Base-by-base conservation (phyloP, 2,888 invertebrate genomes). In the Bellardia bayeri region DNA sequence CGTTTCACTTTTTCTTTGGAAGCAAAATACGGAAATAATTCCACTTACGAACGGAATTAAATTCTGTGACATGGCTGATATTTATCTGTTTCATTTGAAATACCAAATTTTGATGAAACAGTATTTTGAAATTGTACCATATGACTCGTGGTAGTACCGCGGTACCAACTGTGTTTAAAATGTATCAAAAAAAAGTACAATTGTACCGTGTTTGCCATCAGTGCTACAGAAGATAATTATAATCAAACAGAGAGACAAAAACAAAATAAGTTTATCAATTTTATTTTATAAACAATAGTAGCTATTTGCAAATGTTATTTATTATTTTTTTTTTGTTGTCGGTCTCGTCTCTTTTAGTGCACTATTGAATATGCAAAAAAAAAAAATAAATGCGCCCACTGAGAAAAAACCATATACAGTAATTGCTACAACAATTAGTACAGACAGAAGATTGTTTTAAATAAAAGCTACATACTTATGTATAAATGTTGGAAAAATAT, bases 361-460 rank as follows among this genome's bases (percentile, higher is more conserved):
- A 75, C 8, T 68, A 37, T 33, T 9, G 63, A 63, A 45, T 13
- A 37, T 49, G 49, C 42, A 56, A 78, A 63, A 37, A 71, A 63
- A 37, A 71, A n/a, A 71, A 23, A 14, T 45, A 30, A 69, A 68
- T 63, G 51, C 54, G 61, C 40, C 61, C 49, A 37, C 54, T 71
- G 11, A 69, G 30, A 40, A 51, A 61, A 51, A n/a, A 42, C n/a
- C 54, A 54, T 30, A 42, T 1, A 71, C 76, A 71, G 71, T 49
- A n/a, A 8, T 45, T 11, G 74, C 56, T 11, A 45, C 0, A 74
- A n/a, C 54, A 56, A 63, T 71, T n/a, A 45, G 45, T 66, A 71
- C 42, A 37, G 33, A 7, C 5, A 45, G 14, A 0, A 30, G 5
- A n/a, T 23, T 72, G 23, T 58, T 58, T 58, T 58, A n/a, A 54